phyloP scores from a whole-genome alignment of 2,888 invertebrate genomes.

The Agrotis clavis region DNA sequence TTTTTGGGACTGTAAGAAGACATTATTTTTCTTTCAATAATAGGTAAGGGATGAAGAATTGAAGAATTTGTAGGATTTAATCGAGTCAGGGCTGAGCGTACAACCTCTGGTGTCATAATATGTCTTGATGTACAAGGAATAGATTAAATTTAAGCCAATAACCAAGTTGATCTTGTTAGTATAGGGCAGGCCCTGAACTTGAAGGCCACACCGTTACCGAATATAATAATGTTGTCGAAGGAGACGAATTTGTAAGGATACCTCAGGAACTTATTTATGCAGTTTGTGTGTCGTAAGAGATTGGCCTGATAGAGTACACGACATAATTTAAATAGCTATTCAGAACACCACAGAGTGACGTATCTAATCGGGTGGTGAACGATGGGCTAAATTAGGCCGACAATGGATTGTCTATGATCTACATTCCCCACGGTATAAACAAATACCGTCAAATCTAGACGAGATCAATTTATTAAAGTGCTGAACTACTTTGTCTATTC shows the following conservation, averaged over 20 bases:
- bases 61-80: background rate
- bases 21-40: background rate
- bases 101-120: background rate
- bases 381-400: constrained; percentile 26
- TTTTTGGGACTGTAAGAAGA: background rate
- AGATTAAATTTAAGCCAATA: constrained; percentile 23
- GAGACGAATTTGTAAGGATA: background rate
- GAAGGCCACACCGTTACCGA: background rate
- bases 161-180: constrained; percentile 10
- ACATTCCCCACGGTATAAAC: constrained; percentile 28
- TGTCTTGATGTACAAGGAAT: no score
- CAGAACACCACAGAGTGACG: constrained; percentile 38
- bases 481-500: constrained; percentile 26
- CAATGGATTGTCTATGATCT: constrained; percentile 32
- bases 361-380: constrained; percentile 34
- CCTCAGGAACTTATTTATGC: background rate
- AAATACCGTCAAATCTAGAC: constrained; percentile 28
- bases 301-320: background rate
- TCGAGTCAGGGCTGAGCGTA: background rate
- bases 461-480: constrained; percentile 26
- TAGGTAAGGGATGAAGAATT: background rate
- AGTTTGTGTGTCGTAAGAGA: constrained; percentile 12
- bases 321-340: constrained; percentile 23
- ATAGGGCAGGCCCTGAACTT: background rate
- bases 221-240: background rate